A percentile compares a stretch with the other conserved stretches of the same genome.
These are phyloP conservation scores for Troglohyphantes excavatus DNA, from an alignment of 2,888 invertebrate genomes.

Conservation along the genomic window DNA sequence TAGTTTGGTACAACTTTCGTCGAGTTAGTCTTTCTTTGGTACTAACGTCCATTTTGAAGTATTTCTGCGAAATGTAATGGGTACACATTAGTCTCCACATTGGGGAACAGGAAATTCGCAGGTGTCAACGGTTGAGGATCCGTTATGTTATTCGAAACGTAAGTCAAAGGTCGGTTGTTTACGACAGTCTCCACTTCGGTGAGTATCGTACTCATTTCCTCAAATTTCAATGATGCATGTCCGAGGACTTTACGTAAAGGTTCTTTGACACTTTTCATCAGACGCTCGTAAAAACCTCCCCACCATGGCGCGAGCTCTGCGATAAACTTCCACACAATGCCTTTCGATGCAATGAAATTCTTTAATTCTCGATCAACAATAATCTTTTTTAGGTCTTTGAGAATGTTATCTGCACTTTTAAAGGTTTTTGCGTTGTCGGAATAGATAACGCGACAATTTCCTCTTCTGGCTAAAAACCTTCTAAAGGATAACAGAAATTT, in stretches of 20 bases:
- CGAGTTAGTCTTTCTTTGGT: no score
- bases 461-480: neutral
- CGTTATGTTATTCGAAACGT: no score
- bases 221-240: neutral
- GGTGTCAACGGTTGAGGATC: no score
- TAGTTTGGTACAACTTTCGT: no score
- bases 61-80: no score
- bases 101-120: no score
- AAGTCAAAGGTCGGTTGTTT: slow-evolving; percentile 9
- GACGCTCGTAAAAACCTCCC: slow-evolving; percentile 83
- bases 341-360: no score
- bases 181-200: neutral
- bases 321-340: slow-evolving; percentile 82
- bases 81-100: no score
- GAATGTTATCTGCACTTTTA: neutral
- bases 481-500: neutral
- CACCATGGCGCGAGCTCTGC: slow-evolving; percentile 83
- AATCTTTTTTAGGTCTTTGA: neutral
- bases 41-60: no score
- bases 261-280: slow-evolving; percentile 82
- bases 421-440: neutral
- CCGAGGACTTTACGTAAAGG: slow-evolving; percentile 18
- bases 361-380: neutral
- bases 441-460: neutral
- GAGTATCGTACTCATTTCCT: slow-evolving; percentile 15